Evolutionary conservation across 1,140 invertebrate species (phyloP), one percentile per base, ranked within the genome.

Genomic region (Chironomus striatipennis): DNA sequence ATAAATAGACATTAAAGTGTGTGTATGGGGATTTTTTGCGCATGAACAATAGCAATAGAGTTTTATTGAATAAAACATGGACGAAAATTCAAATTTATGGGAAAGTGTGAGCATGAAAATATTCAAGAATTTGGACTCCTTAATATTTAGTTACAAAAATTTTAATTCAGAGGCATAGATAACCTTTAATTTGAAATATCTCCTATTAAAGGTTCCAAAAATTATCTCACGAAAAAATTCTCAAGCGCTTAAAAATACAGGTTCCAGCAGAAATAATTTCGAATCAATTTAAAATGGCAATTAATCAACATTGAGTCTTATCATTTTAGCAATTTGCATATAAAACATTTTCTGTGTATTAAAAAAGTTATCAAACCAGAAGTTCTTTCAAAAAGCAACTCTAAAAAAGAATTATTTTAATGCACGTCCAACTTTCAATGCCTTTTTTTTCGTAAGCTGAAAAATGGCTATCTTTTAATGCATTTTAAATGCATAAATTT

Each of bases 401-500:
- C 24, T 34, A 34, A 34, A 34, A 70, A 17, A 70, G 10, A 70
- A 8, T 10, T 57, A 57, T 57, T n/a, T 57, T n/a, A 34, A n/a
- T n/a, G 47, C 47, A n/a, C 47, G 47, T 57, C 9, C n/a, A 57
- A 12, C n/a, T 12, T 12, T 57, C 10, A 10, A 57, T 57, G 9
- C 47, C 47, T 57, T n/a, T 12, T n/a, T 12, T 57, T 57, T 57
- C 47, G 24, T 34, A 34, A 57, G 47, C n/a, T n/a, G 47, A 9
- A 18, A 21, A 70, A 70, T 70, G 17, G 65, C 65, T 70, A 70
- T 70, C 65, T 70, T 70, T 57, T 57, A 70, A 70, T 70, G 65
- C 65, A 70, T 70, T 70, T 70, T 70, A 70, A 70, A 70, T 70
- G 65, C 65, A 70, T 70, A 70, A 70, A 70, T 70, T 70, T 70